Conservation (phyloP, 2,888 invertebrate genomes). For the Phyllotreta cruciferae region DNA sequence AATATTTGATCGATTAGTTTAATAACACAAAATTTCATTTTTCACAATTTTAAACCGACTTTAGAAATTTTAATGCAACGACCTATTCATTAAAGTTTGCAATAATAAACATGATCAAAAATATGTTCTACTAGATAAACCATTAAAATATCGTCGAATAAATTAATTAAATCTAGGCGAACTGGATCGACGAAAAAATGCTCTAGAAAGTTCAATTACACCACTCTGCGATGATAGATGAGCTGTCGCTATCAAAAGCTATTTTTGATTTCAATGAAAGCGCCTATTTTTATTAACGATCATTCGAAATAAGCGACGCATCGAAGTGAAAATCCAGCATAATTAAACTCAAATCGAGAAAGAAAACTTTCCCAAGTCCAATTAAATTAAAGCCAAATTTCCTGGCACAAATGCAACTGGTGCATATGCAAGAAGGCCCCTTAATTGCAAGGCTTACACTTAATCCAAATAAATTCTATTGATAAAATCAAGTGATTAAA, state of each 20-base stretch:
- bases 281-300: conserved; percentile 1
- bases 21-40: background rate
- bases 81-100: too few relatives aligned
- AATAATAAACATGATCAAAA: background rate
- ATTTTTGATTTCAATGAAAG: conserved; percentile 11
- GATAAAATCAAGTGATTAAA: too few relatives aligned
- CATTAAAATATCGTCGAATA: background rate
- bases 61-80: too few relatives aligned
- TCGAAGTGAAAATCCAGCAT: conserved; percentile 10
- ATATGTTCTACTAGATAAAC: conserved; percentile 3
- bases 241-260: conserved; percentile 25
- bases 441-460: too few relatives aligned
- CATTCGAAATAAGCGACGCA: conserved; percentile 4
- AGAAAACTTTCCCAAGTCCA: conserved; percentile 3
- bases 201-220: conserved; percentile 22
- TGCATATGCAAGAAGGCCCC: too few relatives aligned
- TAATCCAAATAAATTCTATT: too few relatives aligned
- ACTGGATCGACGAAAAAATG: conserved; percentile 1
- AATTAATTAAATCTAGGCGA: conserved; percentile 6
- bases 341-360: conserved; percentile 12
- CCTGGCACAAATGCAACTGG: too few relatives aligned
- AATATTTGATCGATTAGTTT: background rate
- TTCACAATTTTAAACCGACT: background rate
- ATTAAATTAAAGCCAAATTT: too few relatives aligned
- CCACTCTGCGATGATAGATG: conserved; percentile 26